Evolutionary conservation across 1,140 invertebrate genomes (phyloP).

Genomic region (Spodoptera frugiperda): DNA sequence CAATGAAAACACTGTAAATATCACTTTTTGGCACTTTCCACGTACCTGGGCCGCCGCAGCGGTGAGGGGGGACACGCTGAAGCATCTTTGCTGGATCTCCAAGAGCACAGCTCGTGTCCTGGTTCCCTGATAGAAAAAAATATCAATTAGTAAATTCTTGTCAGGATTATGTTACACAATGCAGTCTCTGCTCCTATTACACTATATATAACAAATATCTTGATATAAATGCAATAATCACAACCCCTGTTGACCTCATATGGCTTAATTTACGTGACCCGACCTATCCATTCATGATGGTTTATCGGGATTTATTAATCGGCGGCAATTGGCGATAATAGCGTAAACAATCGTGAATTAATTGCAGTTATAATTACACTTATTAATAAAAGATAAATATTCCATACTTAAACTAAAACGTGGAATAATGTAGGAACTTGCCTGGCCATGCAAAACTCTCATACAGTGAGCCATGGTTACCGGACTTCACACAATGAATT

Average conservation of each 20-base stretch:
- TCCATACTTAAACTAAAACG: slow-evolving; percentile 53
- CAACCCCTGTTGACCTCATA: slow-evolving; percentile 64
- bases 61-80: slow-evolving; percentile 90
- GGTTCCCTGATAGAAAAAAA: slow-evolving; percentile 76
- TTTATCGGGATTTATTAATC: slow-evolving; percentile 61
- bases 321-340: slow-evolving; percentile 59
- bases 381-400: slow-evolving; percentile 6
- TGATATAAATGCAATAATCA: slow-evolving; percentile 37
- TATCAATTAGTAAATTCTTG: slow-evolving; percentile 48
- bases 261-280: slow-evolving; percentile 64
- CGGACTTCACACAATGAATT: slow-evolving; percentile 70
- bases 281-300: slow-evolving; percentile 70
- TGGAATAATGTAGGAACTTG: slow-evolving; percentile 78
- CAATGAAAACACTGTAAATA: slow-evolving; percentile 67
- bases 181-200: neutral
- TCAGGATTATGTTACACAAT: neutral
- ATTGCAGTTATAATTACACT: neutral
- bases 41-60: slow-evolving; percentile 90
- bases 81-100: slow-evolving; percentile 92
- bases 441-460: slow-evolving; percentile 91
- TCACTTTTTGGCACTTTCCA: slow-evolving; percentile 55
- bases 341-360: slow-evolving; percentile 65
- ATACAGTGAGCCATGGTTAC: slow-evolving; percentile 91
- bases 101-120: slow-evolving; percentile 78
- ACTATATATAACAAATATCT: slow-evolving; percentile 43